Base-by-base conservation (phyloP, 1,140 invertebrate genomes). In the Penaeus japonicus region DNA sequence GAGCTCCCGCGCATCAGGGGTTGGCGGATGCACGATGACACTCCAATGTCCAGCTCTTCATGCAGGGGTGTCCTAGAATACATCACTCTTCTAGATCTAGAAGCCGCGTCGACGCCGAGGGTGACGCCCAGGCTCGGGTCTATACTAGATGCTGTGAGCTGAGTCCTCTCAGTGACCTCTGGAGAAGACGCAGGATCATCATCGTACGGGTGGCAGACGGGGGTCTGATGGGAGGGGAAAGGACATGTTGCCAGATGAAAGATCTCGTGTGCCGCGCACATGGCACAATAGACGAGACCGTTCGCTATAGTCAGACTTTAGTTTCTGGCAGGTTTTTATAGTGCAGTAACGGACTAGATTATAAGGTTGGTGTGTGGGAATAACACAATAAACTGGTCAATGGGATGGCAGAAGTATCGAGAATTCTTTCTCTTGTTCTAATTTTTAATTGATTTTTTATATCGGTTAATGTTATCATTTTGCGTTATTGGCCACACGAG, bases 161-260 rank as follows among this genome's bases (percentile, higher is more conserved):
- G 77, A 79, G 77, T 79, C 77, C 77, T 79, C 77, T 79, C 77
- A 79, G 77, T 54, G 77, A 79, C 77, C 39, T 79, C 77, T 79
- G 77, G 77, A 79, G 77, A 79, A 54, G 77, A 79, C 39, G 77
- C 39, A 79, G 77, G 77, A 53, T 79, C 77, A 54, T 79, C 77
- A 79, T 79, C 77, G 77, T 79, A 79, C n/a, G 77, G 77, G 35
- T 54, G 77, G 77, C 77, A 54, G 77, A 79, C 77, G 77, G 77
- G 77, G 77, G 39, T 79, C 77, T 79, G 77, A 54, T 27, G 77
- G 77, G 77, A 79, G 77, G 75, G 32, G 77, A 79, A 24, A 79
- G 47, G 47, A 47, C 47, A 47, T 47, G 47, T 47, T 47, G 47
- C 47, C 47, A 47, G 47, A 47, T 47, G 77, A 79, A 79, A 47